phyloP scores from a whole-genome alignment of 2,113 vertebrate genomes.

The Pedetes capensis region DNA sequence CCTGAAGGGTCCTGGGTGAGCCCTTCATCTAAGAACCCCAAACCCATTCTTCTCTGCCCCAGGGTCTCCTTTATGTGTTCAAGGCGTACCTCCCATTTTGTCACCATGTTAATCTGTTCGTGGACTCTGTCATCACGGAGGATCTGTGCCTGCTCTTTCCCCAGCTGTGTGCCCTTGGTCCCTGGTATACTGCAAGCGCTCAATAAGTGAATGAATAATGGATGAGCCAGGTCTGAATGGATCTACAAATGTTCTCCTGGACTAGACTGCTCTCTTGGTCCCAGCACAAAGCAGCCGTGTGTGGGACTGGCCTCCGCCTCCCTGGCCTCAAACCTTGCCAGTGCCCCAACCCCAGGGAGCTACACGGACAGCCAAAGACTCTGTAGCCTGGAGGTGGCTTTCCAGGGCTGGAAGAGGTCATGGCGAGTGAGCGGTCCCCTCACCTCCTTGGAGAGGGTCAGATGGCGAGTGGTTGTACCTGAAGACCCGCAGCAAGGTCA shows the following conservation, averaged over 20 bases:
- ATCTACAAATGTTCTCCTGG: neutral
- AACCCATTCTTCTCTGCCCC: neutral
- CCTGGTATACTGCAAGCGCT: neutral
- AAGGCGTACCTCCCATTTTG: neutral
- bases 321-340: neutral
- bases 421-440: neutral
- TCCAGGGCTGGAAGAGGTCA: neutral
- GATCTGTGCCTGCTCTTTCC: fast-evolving
- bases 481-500: too few species aligned
- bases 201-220: neutral
- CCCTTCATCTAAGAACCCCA: neutral
- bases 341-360: neutral
- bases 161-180: fast-evolving
- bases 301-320: fast-evolving
- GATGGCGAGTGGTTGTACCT: neutral
- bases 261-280: neutral
- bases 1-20: neutral
- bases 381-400: neutral
- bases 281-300: neutral
- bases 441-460: neutral
- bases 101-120: neutral
- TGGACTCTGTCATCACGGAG: neutral
- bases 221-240: neutral
- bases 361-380: neutral
- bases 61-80: neutral